Evolutionary conservation across 2,888 invertebrate genomes (phyloP), one percentile per base, ranked within the genome.

Genomic region (Cerceris ruficornis): DNA sequence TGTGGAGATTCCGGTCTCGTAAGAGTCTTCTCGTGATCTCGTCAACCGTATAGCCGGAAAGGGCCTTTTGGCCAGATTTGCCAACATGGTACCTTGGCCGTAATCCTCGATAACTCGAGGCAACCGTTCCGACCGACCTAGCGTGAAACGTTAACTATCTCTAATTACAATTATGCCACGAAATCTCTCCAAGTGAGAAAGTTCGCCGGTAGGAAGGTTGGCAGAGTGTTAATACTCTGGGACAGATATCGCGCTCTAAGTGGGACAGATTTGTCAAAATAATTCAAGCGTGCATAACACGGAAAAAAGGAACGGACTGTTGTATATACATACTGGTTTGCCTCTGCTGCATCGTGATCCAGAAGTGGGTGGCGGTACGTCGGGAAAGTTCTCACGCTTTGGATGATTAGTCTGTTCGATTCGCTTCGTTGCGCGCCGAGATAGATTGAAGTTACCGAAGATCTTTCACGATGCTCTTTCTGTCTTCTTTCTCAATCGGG

Each of bases 111-210:
- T 71, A 82, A 84, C 75, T 82, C 68, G 68, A 39, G 69, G 61
- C 67, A 69, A 64, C 73, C 68, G 46, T 54, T 52, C 65, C 70
- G 71, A 42, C 68, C 64, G 60, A 57, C 73, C 58, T 64, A 46
- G 46, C 72, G 41, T 77, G 68, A 72, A 80, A 82, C 76, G 67
- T 78, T 80, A 81, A 84, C 80, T 81, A 58, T 71, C 77, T 66
- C 60, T 83, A 83, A 77, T 84, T 84, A 80, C 79, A 82, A 86
- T 80, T 86, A 77, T 55, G 54, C 17, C 54, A n/a, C 68, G 69
- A 66, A 83, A 78, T 78, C 67, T 65, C 67, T 28, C 28, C 50
- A 55, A 61, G 64, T 70, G 72, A 41, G 60, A 55, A 75, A 82
- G 72, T 73, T 73, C 8, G 39, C 50, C 13, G 46, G n/a, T 58